Base-by-base conservation (phyloP, 2,888 invertebrate species). In the Parelbella ahira region DNA sequence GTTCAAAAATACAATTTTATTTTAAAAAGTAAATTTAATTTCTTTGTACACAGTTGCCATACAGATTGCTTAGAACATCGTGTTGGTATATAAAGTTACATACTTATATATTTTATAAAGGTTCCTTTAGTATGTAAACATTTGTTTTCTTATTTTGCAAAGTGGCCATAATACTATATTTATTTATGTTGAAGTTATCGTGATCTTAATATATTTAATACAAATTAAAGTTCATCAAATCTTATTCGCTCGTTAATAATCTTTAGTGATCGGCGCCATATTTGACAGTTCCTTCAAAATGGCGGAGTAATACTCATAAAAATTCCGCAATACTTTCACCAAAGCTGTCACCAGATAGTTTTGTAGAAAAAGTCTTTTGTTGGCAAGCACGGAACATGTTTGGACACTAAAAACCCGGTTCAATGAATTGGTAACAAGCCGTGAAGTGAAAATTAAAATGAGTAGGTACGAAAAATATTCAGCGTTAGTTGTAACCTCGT, bases 251-350 rank as follows among this genome's bases (percentile, higher is more conserved):
- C 9, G 5, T 18, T 9, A 15, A 7, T 10, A 2, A 10, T 30
- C 10, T 9, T 20, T 10, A 4, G 10, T 15, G 15, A 10, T 38
- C 23, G 24, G 19, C 30, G 29, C 10, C 24, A 30, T 8, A 24
- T 24, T 30, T 39, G 29, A 32, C 30, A 32, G 24, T 19, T 39
- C 24, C 19, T 38, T 32, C 30, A 39, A 32, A 24, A 32, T 38
- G 38, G 24, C 30, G n/a, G 23, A 12, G 23, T 39, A 25, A 32
- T 39, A 58, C 54, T 44, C 45, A 56, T 58, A 68, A 64, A 62
- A 67, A 61, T 58, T 58, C 51, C 52, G 54, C 55, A 55, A 54
- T 56, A 74, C 81, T 82, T 82, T 80, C 81, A 69, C 82, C 62
- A 47, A 47, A 53, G 29, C 61, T 63, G 65, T 69, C 60, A 62